Evolutionary conservation across 2,797 vertebrate species (phyloP).

Genomic region (Adrianichthys oophorus): DNA sequence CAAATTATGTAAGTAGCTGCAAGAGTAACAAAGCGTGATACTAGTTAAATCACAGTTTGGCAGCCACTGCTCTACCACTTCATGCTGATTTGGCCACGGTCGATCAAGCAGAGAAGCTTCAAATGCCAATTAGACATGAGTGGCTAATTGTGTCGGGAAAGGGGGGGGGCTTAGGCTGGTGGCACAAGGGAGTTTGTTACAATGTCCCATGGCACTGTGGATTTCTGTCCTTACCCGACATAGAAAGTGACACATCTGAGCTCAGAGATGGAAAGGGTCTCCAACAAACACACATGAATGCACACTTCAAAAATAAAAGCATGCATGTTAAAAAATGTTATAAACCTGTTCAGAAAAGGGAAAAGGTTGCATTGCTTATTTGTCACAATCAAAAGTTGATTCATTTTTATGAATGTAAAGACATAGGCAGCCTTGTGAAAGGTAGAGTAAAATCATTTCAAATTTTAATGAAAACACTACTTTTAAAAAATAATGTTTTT

Average conservation of each 20-base stretch:
- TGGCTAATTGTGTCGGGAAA: slow-evolving; percentile 80
- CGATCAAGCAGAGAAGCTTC: slow-evolving; percentile 80
- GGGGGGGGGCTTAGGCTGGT: slow-evolving; percentile 62
- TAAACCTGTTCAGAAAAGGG: slow-evolving; percentile 8
- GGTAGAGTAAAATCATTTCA: too few species aligned
- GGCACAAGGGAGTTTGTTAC: slow-evolving; percentile 77
- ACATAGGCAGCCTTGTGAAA: background rate
- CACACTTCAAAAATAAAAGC: background rate
- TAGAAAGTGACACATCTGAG: slow-evolving; percentile 73
- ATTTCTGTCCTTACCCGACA: slow-evolving; percentile 73
- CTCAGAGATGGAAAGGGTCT: slow-evolving; percentile 51
- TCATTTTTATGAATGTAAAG: background rate
- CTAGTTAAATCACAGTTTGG: slow-evolving; percentile 84
- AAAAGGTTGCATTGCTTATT: background rate
- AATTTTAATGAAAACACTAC: too few species aligned
- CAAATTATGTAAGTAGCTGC: slow-evolving; percentile 81
- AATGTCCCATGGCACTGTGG: slow-evolving; percentile 77
- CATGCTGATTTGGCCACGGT: slow-evolving; percentile 80
- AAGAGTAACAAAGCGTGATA: slow-evolving; percentile 80
- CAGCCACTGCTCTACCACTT: slow-evolving; percentile 78
- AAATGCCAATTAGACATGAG: slow-evolving; percentile 84
- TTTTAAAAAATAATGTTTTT: too few species aligned
- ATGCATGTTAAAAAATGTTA: slow-evolving; percentile 1
- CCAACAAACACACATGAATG: background rate
- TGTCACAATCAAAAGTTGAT: background rate